Base-by-base conservation (phyloP, 2,888 invertebrate species). In the Zygothrica quintamaculata region DNA sequence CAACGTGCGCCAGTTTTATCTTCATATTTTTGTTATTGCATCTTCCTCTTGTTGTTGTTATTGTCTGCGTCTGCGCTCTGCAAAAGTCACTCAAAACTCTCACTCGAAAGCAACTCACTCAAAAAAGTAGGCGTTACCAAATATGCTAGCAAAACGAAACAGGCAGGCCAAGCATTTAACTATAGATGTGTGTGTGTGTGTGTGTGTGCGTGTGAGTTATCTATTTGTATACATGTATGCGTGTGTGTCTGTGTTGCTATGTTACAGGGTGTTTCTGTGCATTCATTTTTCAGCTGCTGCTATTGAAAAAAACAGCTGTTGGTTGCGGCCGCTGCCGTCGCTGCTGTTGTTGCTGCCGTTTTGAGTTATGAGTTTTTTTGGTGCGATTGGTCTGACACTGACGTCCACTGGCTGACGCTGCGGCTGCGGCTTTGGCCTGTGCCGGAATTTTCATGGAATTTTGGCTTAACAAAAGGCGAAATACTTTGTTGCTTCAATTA, bases 191-290 rank as follows among this genome's bases (percentile, higher is more conserved):
- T 44, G n/a, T 31, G 47, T 31, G 44, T 12, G 39, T 15, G 13
- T 22, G 46, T 46, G 43, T 34, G 43, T 48, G 64, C 33, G 52
- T 37, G 36, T 44, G 53, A 15, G n/a, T 18, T 26, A 22, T 26
- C 18, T 33, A 11, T n/a, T 9, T 33, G 33, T 11, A 43, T n/a
- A n/a, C n/a, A n/a, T n/a, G n/a, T n/a, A n/a, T n/a, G n/a, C n/a
- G n/a, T 52, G 55, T 48, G 13, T 39, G 13, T 29, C 16, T 18
- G 33, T 36, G 42, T 29, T 29, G 9, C 9, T n/a, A 9, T 16
- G 29, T 15, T 44, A 85, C 86, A 79, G 84, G 82, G 86, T 80
- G 86, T 50, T 85, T 78, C 74, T 42, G 9, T 15, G 67, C 59
- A 53, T 56, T 48, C 33, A 15, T 22, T 65, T 72, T 72, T 74